Conservation (phyloP, 2,113 vertebrate genomes). For the Protomyctophum bolini region DNA sequence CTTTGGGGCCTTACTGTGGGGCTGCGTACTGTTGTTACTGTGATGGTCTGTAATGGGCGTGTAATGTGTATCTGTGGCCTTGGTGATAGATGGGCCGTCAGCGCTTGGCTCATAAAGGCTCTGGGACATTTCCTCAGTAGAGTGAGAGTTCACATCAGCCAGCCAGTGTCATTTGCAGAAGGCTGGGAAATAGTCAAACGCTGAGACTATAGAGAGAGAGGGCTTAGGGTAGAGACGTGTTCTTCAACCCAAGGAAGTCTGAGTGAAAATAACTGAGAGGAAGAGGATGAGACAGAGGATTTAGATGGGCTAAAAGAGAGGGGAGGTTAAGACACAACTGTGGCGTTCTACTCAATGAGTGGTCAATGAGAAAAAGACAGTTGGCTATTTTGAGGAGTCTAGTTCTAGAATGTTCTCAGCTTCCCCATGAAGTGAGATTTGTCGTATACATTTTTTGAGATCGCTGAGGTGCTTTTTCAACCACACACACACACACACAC, state of each 20-base stretch:
- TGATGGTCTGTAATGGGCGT: conserved; percentile 63
- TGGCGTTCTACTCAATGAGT: background rate
- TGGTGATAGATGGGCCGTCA: conserved; percentile 69
- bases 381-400: background rate
- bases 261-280: conserved; percentile 21
- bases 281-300: conserved; percentile 17
- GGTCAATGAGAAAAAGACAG: background rate
- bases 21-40: conserved; percentile 38
- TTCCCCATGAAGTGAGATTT: background rate
- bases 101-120: conserved; percentile 63
- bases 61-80: conserved; percentile 66
- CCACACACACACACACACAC: conserved; percentile 20
- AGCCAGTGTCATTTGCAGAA: conserved; percentile 76
- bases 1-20: conserved; percentile 16
- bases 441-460: background rate
- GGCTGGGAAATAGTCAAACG: conserved; percentile 76
- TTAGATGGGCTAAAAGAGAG: conserved; percentile 24
- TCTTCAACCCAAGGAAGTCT: conserved; percentile 35
- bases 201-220: conserved; percentile 59
- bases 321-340: background rate
- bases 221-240: conserved; percentile 58
- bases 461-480: background rate
- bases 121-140: conserved; percentile 72
- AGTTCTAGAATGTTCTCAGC: conserved; percentile 13
- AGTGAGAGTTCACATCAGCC: conserved; percentile 76